Evolutionary conservation across 2,113 vertebrate species (phyloP).

Genomic region (Ameiurus melas): DNA sequence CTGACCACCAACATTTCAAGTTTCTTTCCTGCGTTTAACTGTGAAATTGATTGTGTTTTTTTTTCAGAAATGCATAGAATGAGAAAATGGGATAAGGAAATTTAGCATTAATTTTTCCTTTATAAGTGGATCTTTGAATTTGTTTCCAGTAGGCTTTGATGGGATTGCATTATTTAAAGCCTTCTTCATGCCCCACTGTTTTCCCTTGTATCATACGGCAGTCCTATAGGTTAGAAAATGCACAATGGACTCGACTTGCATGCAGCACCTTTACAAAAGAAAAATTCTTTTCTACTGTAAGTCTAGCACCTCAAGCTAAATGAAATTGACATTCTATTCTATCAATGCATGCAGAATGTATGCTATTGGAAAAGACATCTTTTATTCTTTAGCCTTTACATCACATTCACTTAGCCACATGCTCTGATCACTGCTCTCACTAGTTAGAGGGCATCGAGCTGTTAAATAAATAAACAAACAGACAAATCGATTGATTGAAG

Average conservation of each 20-base stretch:
- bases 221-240: slow-evolving; percentile 70
- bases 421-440: slow-evolving; percentile 66
- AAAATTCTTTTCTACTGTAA: slow-evolving; percentile 61
- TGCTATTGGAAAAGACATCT: slow-evolving; percentile 73
- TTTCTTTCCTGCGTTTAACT: slow-evolving; percentile 12
- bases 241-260: slow-evolving; percentile 60
- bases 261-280: slow-evolving; percentile 66
- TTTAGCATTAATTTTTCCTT: slow-evolving; percentile 22
- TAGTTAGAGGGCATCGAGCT: slow-evolving; percentile 28
- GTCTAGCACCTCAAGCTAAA: slow-evolving; percentile 65
- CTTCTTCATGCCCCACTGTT: slow-evolving; percentile 63
- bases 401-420: slow-evolving; percentile 69
- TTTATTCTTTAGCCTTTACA: slow-evolving; percentile 75
- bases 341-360: slow-evolving; percentile 64
- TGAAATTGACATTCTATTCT: slow-evolving; percentile 70
- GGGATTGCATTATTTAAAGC: slow-evolving; percentile 60
- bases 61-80: neutral
- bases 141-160: slow-evolving; percentile 49
- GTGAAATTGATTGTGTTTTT: neutral
- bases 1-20: slow-evolving; percentile 23
- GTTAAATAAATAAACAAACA: slow-evolving; percentile 63
- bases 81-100: neutral
- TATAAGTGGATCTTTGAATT: neutral
- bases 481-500: slow-evolving; percentile 68
- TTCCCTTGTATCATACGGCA: slow-evolving; percentile 75